These are phyloP conservation scores for Petrocephalus schoutedeni DNA, from an alignment of 2,797 vertebrate genomes.

Conservation along the genomic window DNA sequence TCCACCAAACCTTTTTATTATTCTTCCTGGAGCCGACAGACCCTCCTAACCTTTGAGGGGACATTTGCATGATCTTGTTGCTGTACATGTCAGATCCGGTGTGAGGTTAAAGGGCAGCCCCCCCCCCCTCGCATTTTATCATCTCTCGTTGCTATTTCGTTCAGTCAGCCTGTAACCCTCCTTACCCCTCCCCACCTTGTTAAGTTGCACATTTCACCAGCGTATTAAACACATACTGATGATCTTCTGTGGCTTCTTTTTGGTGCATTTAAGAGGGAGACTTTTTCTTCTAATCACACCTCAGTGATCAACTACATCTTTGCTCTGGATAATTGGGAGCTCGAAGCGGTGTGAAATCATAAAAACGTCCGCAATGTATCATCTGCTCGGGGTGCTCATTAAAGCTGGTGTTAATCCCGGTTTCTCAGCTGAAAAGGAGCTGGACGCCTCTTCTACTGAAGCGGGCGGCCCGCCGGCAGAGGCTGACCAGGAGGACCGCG, in stretches of 20 bases:
- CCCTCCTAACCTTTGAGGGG: slow-evolving; percentile 34
- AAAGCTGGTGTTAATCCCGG: slow-evolving; percentile 9
- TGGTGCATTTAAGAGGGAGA: neutral
- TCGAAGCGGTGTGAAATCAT: slow-evolving; percentile 14
- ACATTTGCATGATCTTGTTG: slow-evolving; percentile 38
- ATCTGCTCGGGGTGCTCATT: neutral
- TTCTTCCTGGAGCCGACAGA: neutral
- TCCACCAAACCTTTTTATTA: slow-evolving; percentile 3
- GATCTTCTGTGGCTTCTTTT: slow-evolving; percentile 9
- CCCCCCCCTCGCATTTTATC: slow-evolving; percentile 23
- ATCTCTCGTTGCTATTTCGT: slow-evolving; percentile 29
- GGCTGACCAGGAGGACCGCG: neutral
- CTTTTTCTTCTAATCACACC: slow-evolving; percentile 14
- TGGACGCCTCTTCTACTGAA: slow-evolving; percentile 36
- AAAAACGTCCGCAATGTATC: neutral
- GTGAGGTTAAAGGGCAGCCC: slow-evolving; percentile 34
- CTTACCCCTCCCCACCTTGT: neutral
- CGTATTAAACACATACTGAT: slow-evolving; percentile 16
- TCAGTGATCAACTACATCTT: slow-evolving; percentile 8
- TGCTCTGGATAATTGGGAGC: slow-evolving; percentile 20
- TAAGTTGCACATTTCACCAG: slow-evolving; percentile 1
- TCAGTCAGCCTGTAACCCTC: slow-evolving; percentile 20
- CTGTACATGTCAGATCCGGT: slow-evolving; percentile 34
- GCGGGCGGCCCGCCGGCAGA: slow-evolving; percentile 22
- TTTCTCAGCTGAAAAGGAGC: slow-evolving; percentile 32